phyloP scores from a whole-genome alignment of 2,888 invertebrate genomes.

The Urechis unicinctus region DNA sequence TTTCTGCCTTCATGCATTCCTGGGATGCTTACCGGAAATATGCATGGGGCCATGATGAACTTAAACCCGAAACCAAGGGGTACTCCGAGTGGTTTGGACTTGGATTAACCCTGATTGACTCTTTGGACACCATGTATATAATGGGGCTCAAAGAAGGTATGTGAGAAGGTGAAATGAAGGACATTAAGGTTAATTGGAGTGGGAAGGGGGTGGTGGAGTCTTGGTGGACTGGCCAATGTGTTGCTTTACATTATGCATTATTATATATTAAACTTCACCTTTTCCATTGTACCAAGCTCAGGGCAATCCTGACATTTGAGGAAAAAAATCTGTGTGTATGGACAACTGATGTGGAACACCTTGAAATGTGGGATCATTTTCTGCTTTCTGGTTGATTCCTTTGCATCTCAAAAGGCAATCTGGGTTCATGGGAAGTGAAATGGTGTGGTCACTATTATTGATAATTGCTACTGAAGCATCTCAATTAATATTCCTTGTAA shows the following conservation, averaged over 20 bases:
- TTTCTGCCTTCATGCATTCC: constrained; percentile 83
- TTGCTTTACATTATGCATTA: background rate
- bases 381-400: background rate
- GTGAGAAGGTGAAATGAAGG: constrained; percentile 6
- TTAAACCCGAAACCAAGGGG: constrained; percentile 80
- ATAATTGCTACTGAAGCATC: no score
- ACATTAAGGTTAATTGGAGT: no score
- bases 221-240: background rate
- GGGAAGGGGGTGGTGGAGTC: background rate
- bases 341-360: no score
- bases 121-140: constrained; percentile 89
- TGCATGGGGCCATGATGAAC: constrained; percentile 96
- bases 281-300: no score
- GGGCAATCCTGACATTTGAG: no score
- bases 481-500: no score
- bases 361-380: no score
- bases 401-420: no score
- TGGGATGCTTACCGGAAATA: constrained; percentile 88
- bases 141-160: constrained; percentile 87
- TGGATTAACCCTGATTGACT: constrained; percentile 92
- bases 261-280: background rate
- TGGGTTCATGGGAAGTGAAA: no score
- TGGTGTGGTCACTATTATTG: no score
- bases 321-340: no score
- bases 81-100: constrained; percentile 91